Evolutionary conservation across 2,113 vertebrate genomes (phyloP), one percentile per base, ranked within the genome.

Genomic region (Talpa occidentalis): DNA sequence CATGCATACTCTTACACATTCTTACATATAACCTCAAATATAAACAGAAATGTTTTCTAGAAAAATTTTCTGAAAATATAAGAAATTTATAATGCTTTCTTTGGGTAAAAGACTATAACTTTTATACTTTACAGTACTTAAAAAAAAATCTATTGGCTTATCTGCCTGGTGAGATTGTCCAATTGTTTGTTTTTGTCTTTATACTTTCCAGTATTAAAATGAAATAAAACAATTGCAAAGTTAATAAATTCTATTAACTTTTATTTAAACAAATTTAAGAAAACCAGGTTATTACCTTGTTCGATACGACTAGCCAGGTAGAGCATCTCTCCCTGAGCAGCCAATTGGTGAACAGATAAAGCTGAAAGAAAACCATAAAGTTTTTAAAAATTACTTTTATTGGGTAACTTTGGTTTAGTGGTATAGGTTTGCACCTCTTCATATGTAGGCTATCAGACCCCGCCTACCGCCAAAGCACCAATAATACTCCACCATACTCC

Each of bases 271-370:
- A 78, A 35, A 89, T 77, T 78, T 37, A 9, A 37, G 62, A 32
- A 84, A 69, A 87, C 60, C 30, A 93, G 60, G 80, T n/a, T 60
- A 96, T 96, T 96, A 99, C 99, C 99, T 99, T 99, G 99, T 97
- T 99, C 99, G 93, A 99, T 99, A 90, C 99, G 99, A 15, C 99
- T 99, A 42, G 99, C 99, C 95, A 99, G 98, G 97, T 99, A 99
- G 0, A 99, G 98, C 99, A 99, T 99, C 97, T 99, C 99, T 72
- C 99, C 99, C 95, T 99, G 99, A 40, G 99, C 99, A 96, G 99
- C 99, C 94, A 99, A 97, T 97, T 99, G 99, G 97, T 99, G 99
- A 95, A 99, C 99, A 42, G 99, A 99, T 85, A 99, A 94, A 94
- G 99, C 99, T 99, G 97, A 87, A 97, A 97, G 28, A 30, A 62